Percentiles rank a stretch among this genome's conserved stretches.
Conservation (phyloP, 2,113 vertebrate species). For the Bubalus kerabau region DNA sequence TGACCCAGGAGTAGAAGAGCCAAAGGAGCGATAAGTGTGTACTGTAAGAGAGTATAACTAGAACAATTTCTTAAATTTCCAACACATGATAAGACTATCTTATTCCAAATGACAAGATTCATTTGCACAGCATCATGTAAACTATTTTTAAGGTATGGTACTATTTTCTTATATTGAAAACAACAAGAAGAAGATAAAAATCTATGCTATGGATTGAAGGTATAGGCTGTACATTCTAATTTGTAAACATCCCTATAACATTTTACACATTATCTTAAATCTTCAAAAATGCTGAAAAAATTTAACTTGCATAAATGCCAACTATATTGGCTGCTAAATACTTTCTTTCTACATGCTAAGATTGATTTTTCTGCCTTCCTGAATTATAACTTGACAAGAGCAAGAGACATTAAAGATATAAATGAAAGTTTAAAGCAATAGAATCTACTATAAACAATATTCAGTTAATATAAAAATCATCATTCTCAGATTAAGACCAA, state of each 20-base stretch:
- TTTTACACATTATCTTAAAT: constrained; percentile 49
- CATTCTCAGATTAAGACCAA: constrained; percentile 40
- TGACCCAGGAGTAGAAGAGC: neutral
- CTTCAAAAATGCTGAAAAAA: constrained; percentile 54
- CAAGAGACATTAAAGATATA: constrained; percentile 47
- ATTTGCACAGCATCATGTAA: neutral
- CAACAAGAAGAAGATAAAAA: constrained; percentile 10
- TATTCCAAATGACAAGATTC: neutral
- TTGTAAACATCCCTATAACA: neutral
- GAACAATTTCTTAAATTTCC: neutral
- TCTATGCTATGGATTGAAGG: constrained; percentile 10
- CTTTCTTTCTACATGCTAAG: constrained; percentile 65
- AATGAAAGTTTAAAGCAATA: constrained; percentile 66
- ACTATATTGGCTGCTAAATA: constrained; percentile 63
- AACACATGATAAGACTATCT: neutral
- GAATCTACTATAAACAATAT: constrained; percentile 43
- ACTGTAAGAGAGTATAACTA: neutral
- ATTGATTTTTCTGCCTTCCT: constrained; percentile 70
- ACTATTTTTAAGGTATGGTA: neutral
- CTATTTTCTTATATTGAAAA: neutral
- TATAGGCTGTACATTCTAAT: neutral
- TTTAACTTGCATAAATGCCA: constrained; percentile 64
- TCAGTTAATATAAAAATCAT: constrained; percentile 33
- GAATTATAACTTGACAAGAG: constrained; percentile 66
- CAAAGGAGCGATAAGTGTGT: neutral